Base-by-base conservation (phyloP, 2,113 vertebrate genomes). In the Ophthalmotilapia sp. region DNA sequence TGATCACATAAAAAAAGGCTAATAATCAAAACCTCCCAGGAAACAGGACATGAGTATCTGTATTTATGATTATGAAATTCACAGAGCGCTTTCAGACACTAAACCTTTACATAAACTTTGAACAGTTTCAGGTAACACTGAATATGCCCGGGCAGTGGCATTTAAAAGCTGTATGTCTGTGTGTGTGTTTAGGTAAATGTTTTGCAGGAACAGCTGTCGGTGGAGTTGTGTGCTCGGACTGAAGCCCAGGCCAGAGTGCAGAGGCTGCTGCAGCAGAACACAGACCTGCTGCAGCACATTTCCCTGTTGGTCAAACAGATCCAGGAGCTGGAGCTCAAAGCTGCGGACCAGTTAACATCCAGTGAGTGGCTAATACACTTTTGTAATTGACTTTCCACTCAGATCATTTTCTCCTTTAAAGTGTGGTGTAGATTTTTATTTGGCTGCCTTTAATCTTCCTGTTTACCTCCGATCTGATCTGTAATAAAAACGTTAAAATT, bases 181-280 rank as follows among this genome's bases (percentile, higher is more conserved):
- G 60, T 53, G 3, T 83, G 5, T 87, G 14, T 54, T 31, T 92
- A 99, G 98, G 98, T 98, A 11, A 97, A 97, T 82, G 92, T 98
- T 91, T 96, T 99, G 77, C 98, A 99, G 95, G 98, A 98, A 91
- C 98, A 99, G 96, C 94, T 99, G 94, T 97, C 97, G 0, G 97
- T 98, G 1, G 99, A 99, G 95, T 96, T 96, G 0, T 96, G 97
- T 0, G 98, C 98, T 0, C 96, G 99, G 91, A 95, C 97, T 11
- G 98, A 99, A 68, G 98, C 99, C 31, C 98, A 99, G 95, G 96
- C 96, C 2, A 94, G 97, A 0, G 98, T 99, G 13, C 98, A 99
- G 95, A 97, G 98, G 94, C 97, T 99, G 54, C 95, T 99, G 93
- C 97, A 98, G 82, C 99, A 99, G 96, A 99, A 99, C 95, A 98